Evolutionary conservation across 2,888 invertebrate species (phyloP).

Genomic region (Heteropelma amictum): DNA sequence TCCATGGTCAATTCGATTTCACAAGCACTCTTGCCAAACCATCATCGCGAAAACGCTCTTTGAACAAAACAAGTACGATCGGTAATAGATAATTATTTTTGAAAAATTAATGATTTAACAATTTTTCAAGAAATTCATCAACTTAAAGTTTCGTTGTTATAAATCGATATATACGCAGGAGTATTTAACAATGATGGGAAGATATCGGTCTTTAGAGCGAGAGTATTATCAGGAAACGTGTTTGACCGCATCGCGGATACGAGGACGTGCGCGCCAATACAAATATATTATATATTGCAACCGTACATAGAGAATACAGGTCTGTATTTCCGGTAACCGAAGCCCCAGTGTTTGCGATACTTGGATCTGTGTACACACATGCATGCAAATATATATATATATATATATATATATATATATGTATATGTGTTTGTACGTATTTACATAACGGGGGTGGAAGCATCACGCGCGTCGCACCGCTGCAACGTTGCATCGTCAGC

Average conservation of each 20-base stretch:
- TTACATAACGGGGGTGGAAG: constrained; percentile 1
- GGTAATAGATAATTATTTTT: too few species aligned
- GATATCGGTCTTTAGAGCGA: constrained; percentile 71
- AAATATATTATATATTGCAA: not conserved
- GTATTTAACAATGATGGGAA: constrained; percentile 65
- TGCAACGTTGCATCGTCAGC: constrained; percentile 16
- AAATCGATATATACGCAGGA: constrained; percentile 46
- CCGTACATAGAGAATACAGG: not conserved
- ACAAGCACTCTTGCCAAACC: too few species aligned
- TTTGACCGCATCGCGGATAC: constrained; percentile 65
- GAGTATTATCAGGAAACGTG: constrained; percentile 69
- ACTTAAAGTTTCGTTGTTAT: not conserved
- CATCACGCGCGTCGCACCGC: constrained; percentile 8
- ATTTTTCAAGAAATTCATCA: not conserved
- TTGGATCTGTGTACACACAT: not conserved
- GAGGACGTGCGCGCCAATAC: constrained; percentile 1
- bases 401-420: not conserved
- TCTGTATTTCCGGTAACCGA: constrained; percentile 8
- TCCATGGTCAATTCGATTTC: too few species aligned
- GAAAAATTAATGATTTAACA: too few species aligned
- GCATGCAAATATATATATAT: not conserved
- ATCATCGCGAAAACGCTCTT: too few species aligned
- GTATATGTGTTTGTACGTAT: not conserved
- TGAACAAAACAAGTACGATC: too few species aligned
- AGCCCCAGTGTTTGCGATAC: constrained; percentile 21